Conservation (phyloP, 2,113 vertebrate genomes). For the Trichechus manatus region DNA sequence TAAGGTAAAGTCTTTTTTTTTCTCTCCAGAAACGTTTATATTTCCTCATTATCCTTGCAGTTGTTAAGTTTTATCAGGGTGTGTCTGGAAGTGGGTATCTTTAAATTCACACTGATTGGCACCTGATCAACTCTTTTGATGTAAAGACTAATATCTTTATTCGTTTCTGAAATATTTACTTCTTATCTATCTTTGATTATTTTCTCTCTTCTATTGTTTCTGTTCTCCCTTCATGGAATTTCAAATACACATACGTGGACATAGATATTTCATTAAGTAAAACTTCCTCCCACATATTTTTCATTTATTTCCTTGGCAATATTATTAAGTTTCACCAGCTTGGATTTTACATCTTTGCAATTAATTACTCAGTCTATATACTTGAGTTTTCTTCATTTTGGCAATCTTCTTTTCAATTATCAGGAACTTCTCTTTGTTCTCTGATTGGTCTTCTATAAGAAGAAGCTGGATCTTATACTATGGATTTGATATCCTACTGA, state of each 20-base stretch:
- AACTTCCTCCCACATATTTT: neutral
- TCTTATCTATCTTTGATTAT: neutral
- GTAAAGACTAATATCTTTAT: neutral
- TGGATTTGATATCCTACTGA: neutral
- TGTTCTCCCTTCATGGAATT: neutral
- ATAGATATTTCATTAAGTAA: neutral
- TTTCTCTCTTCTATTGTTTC: neutral
- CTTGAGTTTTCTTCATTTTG: neutral
- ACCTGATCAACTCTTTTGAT: neutral
- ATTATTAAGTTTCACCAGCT: neutral
- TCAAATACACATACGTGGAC: neutral
- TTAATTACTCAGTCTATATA: neutral
- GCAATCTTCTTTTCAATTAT: too few relatives aligned
- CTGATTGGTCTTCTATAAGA: neutral
- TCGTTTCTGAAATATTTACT: neutral
- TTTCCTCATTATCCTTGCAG: too few relatives aligned
- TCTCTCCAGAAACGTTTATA: too few relatives aligned
- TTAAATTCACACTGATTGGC: neutral
- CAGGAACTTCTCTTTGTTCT: neutral
- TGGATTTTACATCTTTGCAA: neutral
- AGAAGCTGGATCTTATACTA: neutral
- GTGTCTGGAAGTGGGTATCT: neutral
- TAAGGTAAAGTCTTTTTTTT: too few relatives aligned
- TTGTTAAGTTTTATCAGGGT: neutral
- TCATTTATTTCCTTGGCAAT: neutral